Conservation (phyloP, 1,140 invertebrate species). For the Aphis craccivora region DNA sequence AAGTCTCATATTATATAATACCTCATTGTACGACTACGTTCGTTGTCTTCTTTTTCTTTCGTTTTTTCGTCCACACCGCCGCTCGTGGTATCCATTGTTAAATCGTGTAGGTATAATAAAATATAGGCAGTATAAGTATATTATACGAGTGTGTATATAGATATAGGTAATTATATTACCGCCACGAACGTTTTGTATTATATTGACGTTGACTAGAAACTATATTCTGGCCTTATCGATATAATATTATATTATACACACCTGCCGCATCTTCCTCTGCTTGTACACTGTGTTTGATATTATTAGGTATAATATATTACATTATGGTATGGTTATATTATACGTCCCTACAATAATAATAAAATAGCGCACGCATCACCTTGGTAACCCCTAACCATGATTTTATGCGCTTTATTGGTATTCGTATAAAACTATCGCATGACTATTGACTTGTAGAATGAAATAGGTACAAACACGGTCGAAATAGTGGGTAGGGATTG, state of each 20-base stretch:
- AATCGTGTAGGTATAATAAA: not conserved
- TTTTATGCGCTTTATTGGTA: too few species aligned
- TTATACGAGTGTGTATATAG: not conserved
- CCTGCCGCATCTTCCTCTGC: not conserved
- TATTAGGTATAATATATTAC: too few species aligned
- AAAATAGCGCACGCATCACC: too few species aligned
- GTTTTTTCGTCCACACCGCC: not conserved
- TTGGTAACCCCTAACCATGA: too few species aligned
- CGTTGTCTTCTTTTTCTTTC: conserved; percentile 18
- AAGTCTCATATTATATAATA: not conserved
- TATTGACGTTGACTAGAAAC: not conserved
- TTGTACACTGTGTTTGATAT: too few species aligned
- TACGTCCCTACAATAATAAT: too few species aligned
- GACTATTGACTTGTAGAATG: too few species aligned
- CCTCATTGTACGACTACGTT: not conserved
- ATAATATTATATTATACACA: not conserved
- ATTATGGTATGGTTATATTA: too few species aligned
- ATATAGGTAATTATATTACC: not conserved
- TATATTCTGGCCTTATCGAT: not conserved
- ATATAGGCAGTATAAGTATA: not conserved
- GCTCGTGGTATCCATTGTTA: not conserved
- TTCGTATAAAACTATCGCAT: too few species aligned
- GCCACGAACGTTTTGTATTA: not conserved
- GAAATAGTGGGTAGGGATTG: too few species aligned
- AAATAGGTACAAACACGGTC: too few species aligned